Evolutionary conservation across 1,140 invertebrate genomes (phyloP).

Genomic region (Eciton burchellii): DNA sequence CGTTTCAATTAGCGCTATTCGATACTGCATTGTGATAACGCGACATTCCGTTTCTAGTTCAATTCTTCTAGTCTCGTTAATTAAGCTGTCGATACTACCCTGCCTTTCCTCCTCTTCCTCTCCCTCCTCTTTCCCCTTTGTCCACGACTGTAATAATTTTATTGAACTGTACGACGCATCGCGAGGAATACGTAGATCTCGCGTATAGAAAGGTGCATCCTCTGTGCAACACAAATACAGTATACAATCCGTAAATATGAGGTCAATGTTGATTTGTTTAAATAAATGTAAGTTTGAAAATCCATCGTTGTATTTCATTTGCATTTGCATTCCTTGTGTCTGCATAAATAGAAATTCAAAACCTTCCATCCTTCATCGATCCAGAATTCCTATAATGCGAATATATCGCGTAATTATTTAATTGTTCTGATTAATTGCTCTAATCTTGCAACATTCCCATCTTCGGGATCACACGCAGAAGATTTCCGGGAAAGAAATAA

Average conservation of each 20-base stretch:
- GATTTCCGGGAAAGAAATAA: too few species aligned
- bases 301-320: slow-evolving; percentile 57
- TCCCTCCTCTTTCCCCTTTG: background rate
- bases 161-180: slow-evolving; percentile 75
- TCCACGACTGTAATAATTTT: slow-evolving; percentile 71
- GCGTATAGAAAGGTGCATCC: slow-evolving; percentile 82
- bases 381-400: too few species aligned
- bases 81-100: slow-evolving; percentile 66
- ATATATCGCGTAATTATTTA: too few species aligned
- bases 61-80: slow-evolving; percentile 68
- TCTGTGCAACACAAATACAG: slow-evolving; percentile 83
- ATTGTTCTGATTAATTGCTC: too few species aligned
- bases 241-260: slow-evolving; percentile 85
- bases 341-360: background rate
- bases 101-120: background rate
- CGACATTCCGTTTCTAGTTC: slow-evolving; percentile 67
- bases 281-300: slow-evolving; percentile 86
- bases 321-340: background rate
- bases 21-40: slow-evolving; percentile 63
- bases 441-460: too few species aligned
- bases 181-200: slow-evolving; percentile 81
- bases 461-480: too few species aligned
- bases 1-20: slow-evolving; percentile 47
- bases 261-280: slow-evolving; percentile 86
- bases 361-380: too few species aligned